Conservation (phyloP, 1,140 invertebrate genomes). For the Drosophila nigromelanica region DNA sequence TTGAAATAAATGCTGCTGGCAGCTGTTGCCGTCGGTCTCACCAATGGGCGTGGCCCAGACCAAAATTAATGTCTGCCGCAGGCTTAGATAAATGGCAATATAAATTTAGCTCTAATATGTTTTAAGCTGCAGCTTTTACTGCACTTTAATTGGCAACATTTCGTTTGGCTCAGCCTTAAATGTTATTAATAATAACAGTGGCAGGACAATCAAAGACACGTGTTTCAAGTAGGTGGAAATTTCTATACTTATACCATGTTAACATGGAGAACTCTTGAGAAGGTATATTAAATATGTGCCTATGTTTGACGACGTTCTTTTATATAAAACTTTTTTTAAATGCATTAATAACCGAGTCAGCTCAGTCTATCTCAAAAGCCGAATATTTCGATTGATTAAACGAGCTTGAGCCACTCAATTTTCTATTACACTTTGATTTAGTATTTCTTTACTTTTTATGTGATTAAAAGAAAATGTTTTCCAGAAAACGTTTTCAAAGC, state of each 20-base stretch:
- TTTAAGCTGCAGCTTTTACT: constrained; percentile 16
- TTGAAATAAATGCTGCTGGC: constrained; percentile 52
- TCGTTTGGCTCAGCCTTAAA: constrained; percentile 6
- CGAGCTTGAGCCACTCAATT: too few relatives aligned
- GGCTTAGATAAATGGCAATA: constrained; percentile 60
- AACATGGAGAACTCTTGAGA: neutral
- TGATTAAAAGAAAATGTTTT: neutral
- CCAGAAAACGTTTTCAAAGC: too few relatives aligned
- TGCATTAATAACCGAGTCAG: too few relatives aligned
- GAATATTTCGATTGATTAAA: too few relatives aligned
- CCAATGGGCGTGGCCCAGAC: constrained; percentile 5
- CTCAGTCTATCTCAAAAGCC: too few relatives aligned
- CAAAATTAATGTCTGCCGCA: constrained; percentile 54
- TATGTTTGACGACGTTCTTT: too few relatives aligned
- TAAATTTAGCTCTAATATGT: constrained; percentile 46
- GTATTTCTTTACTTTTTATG: too few relatives aligned
- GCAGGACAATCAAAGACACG: constrained; percentile 9
- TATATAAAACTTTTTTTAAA: too few relatives aligned
- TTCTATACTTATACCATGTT: constrained; percentile 10
- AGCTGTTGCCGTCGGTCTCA: constrained; percentile 5
- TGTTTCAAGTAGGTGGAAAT: constrained; percentile 3
- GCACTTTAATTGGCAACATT: constrained; percentile 47
- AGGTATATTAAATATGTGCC: neutral
- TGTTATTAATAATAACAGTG: constrained; percentile 17
- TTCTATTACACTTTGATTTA: too few relatives aligned